Evolutionary conservation across 2,888 invertebrate species (phyloP), one percentile per base, ranked within the genome.

Genomic region (Nymphalis c-album): DNA sequence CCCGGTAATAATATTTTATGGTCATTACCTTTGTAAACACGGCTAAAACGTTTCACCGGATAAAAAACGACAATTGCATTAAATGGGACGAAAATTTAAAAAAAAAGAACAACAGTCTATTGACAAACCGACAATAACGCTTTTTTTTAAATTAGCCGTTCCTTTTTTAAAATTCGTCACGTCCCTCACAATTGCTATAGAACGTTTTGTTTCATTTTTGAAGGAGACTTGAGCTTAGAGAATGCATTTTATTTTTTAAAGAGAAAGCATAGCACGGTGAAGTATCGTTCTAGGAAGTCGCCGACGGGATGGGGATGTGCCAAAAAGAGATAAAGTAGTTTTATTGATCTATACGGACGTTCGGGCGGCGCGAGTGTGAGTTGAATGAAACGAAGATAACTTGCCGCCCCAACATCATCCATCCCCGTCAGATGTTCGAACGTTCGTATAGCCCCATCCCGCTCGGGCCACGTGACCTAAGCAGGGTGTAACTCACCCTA

Each of bases 251-350:
- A 76, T 78, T 80, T 79, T 81, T 79, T 79, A 77, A 80, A 80
- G 78, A 85, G 84, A 87, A 89, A 90, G 85, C 85, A 82, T 82
- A 83, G 80, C 81, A 79, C 78, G 81, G 77, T 77, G 78, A 79
- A 82, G 88, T 86, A 85, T 87, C 87, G 82, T 90, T 90, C 86
- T 85, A 88, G 89, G 90, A 91, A 91, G 88, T 87, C 85, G 84
- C 80, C 85, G 85, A 86, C 87, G 87, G 87, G 86, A 89, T 87
- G 88, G 90, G 92, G 90, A 92, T 91, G 92, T 92, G 93, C 93
- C 93, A 92, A 93, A 93, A 93, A 92, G 92, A 93, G 92, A 93
- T 93, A 93, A 93, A 93, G 92, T 92, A 92, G 92, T 93, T 93
- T 93, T 93, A 93, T 93, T 93, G 93, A 93, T 93, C 93, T 92